Evolutionary conservation across 1,140 invertebrate genomes (phyloP), one percentile per base, ranked within the genome.

Genomic region (Pinna nobilis): DNA sequence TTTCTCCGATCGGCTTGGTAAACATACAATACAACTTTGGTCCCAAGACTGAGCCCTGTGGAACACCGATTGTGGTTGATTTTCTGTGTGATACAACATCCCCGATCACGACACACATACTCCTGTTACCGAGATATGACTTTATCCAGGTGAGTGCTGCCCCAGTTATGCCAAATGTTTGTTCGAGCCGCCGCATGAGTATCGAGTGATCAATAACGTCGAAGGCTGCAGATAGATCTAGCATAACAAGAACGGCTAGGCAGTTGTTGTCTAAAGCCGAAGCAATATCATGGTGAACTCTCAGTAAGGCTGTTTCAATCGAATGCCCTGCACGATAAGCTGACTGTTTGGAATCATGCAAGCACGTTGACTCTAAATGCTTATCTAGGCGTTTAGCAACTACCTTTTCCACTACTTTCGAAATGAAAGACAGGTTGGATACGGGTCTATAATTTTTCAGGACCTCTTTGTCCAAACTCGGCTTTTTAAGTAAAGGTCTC

Each of bases 361-460:
- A 33, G 18, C 49, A 39, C 3, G 11, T 47, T 9, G 35, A 66
- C 18, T 6, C 3, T 32, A 73, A 20, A 61, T 74, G 71, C 32
- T 73, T 18, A 13, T 66, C 50, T 2, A 78, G 60, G n/a, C 64
- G 25, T 30, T 3, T 7, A 35, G 30, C 37, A 13, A 70, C 51
- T 23, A 74, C 28, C 20, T 61, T 67, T 35, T 77, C 75, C 15
- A 72, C 15, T 50, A 69, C 33, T 41, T 78, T 78, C 15, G 67
- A 78, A 44, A 67, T 9, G 47, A 74, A 77, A n/a, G 50, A 37
- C 15, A 75, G 37, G 25, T 78, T 75, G 9, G 70, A 77, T 3
- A 73, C 63, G 30, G 75, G 70, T 41, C 53, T 5, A n/a, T 77
- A 71, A 49, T 75, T 75, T 55, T 67, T 65, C 11, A 75, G 60